Evolutionary conservation across 2,888 invertebrate species (phyloP), one percentile per base, ranked within the genome.

Genomic region (Margaritifera margaritifera): DNA sequence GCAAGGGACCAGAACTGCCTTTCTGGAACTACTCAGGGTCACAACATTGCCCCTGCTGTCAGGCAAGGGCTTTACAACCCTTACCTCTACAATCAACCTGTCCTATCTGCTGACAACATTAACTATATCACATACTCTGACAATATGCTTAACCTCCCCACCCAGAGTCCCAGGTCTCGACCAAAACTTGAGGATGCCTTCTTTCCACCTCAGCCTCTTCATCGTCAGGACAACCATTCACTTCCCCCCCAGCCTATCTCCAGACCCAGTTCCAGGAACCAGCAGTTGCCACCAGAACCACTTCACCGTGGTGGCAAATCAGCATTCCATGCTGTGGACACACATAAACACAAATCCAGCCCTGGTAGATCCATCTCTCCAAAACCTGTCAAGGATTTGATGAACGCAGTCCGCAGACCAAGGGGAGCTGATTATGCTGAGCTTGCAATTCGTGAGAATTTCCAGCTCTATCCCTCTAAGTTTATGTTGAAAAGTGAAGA

Each of bases 191-290:
- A 77, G 55, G 70, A 73, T 25, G 66, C 71, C 61, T 72, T 75
- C 64, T 71, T 80, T 27, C 80, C 80, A n/a, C 71, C 79, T 15
- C 71, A 74, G 50, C 78, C 78, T 4, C 15, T 78, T 24, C 77
- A 73, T 22, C 68, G 69, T 5, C 68, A 64, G 3, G 63, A 69
- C 6, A 57, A 68, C 51, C 65, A 71, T 22, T 64, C 67, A n/a
- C 71, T 80, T 25, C 80, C 80, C 22, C 74, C 79, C 4, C 72
- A 75, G 53, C 80, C 80, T 25, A 68, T 79, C n/a, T 71, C 75
- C 18, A 64, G 80, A 19, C 70, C 70, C 62, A 65, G 50, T 62
- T 56, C 60, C 51, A 58, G 54, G 2, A 69, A 68, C 11, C 54
- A 66, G 19, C 66, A 62, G 18, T 61, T 80, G 6, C 80, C 79